phyloP scores from a whole-genome alignment of 2,113 vertebrate genomes.

The Platichthys stellatus region DNA sequence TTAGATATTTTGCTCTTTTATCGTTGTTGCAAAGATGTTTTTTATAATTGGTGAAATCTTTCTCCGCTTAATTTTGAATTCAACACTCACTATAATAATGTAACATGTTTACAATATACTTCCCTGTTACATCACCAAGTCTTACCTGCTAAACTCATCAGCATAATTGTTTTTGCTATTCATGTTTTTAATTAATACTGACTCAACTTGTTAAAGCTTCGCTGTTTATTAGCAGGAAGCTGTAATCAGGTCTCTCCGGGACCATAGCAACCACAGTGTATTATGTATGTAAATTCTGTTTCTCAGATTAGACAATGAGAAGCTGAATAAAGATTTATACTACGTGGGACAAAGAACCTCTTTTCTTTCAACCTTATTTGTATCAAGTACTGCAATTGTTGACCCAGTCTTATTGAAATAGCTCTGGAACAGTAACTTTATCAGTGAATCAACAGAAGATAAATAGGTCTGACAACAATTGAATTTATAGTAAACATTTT shows the following conservation, averaged over 20 bases:
- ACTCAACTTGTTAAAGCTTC: conserved; percentile 5
- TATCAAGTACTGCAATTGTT: not conserved
- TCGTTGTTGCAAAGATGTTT: not conserved
- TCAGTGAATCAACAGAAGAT: not conserved
- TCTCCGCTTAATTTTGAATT: not conserved
- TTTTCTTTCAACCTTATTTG: not conserved
- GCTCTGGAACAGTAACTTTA: not conserved
- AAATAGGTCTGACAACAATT: not conserved
- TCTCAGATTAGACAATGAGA: not conserved
- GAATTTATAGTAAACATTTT: not conserved
- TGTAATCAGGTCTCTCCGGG: too few species aligned
- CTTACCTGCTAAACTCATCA: not conserved
- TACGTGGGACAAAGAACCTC: too few species aligned
- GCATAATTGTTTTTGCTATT: conserved; percentile 1
- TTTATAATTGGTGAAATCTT: not conserved
- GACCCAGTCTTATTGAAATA: not conserved
- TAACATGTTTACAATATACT: not conserved
- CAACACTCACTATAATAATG: not conserved
- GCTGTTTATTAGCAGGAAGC: not conserved
- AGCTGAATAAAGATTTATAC: too few species aligned
- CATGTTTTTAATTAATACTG: conserved; percentile 12
- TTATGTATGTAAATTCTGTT: not conserved
- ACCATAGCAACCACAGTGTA: not conserved
- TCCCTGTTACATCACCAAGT: not conserved
- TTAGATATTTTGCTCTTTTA: too few species aligned